These are phyloP conservation scores for Penaeus japonicus DNA, from an alignment of 1,140 invertebrate genomes.

Conservation along the genomic window DNA sequence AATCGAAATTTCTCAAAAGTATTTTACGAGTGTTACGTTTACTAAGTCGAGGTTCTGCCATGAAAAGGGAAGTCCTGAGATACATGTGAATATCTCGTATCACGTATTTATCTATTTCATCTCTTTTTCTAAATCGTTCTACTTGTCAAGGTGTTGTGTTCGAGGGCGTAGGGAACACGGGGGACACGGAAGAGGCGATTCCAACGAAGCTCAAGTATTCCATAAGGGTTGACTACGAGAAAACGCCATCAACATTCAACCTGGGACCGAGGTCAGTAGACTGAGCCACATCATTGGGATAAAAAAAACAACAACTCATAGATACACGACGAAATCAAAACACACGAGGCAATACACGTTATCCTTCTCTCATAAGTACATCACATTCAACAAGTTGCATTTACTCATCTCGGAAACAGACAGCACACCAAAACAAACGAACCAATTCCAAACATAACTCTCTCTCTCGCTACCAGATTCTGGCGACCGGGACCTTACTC, in stretches of 20 bases:
- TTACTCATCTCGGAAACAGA: background rate
- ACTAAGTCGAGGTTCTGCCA: no score
- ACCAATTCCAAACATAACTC: background rate
- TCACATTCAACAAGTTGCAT: background rate
- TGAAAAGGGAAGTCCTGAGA: no score
- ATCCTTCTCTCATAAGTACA: background rate
- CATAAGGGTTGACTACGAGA: constrained; percentile 28
- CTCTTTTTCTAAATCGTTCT: no score
- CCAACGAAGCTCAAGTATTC: constrained; percentile 14
- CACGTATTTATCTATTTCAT: no score
- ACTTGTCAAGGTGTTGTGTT: constrained; percentile 35
- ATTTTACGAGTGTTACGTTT: background rate
- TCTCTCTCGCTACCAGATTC: background rate
- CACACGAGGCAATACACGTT: background rate
- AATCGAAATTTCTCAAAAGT: background rate
- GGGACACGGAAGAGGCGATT: background rate
- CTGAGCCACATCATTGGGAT: background rate
- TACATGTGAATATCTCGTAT: no score
- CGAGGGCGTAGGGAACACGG: constrained; percentile 7
- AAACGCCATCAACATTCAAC: constrained; percentile 28
- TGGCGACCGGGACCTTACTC: constrained; percentile 36
- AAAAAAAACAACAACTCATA: background rate
- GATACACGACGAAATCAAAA: background rate
- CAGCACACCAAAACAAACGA: background rate
- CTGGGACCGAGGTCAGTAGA: constrained; percentile 7